Evolutionary conservation across 2,888 invertebrate species (phyloP).

Genomic region (Drosophila fulvimacula): DNA sequence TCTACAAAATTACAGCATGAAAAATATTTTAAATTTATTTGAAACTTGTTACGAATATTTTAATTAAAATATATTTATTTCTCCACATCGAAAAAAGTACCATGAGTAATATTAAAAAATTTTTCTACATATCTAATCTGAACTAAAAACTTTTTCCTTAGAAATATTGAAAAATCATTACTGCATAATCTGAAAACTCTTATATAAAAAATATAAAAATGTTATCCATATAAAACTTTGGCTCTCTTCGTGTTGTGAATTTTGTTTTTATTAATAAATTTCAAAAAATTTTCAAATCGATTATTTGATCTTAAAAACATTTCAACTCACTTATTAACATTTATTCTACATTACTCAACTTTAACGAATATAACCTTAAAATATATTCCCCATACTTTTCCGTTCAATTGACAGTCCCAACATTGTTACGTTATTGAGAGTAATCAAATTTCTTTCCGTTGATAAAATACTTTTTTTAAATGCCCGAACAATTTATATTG

Average conservation of each 20-base stretch:
- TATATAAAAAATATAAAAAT: neutral
- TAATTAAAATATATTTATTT: neutral
- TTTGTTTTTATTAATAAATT: neutral
- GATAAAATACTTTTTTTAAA: neutral
- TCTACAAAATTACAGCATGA: too few relatives aligned
- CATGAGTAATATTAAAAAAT: too few relatives aligned
- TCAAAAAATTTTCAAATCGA: too few relatives aligned
- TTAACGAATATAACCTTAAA: slow-evolving; percentile 11
- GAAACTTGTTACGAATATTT: too few relatives aligned
- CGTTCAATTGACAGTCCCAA: neutral
- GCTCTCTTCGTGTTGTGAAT: too few relatives aligned
- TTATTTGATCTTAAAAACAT: too few relatives aligned
- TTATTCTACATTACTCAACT: neutral
- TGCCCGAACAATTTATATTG: slow-evolving; percentile 26
- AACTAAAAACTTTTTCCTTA: too few relatives aligned
- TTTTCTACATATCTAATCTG: too few relatives aligned
- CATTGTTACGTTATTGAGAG: slow-evolving; percentile 5
- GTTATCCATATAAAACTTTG: too few relatives aligned
- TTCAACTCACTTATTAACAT: neutral
- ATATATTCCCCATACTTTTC: neutral
- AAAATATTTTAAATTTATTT: neutral
- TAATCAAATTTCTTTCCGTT: slow-evolving; percentile 10
- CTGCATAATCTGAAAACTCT: neutral
- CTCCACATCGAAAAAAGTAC: neutral
- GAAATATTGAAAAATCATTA: too few relatives aligned